phyloP scores from a whole-genome alignment of 2,113 vertebrate species.

The Argyrosomus japonicus region DNA sequence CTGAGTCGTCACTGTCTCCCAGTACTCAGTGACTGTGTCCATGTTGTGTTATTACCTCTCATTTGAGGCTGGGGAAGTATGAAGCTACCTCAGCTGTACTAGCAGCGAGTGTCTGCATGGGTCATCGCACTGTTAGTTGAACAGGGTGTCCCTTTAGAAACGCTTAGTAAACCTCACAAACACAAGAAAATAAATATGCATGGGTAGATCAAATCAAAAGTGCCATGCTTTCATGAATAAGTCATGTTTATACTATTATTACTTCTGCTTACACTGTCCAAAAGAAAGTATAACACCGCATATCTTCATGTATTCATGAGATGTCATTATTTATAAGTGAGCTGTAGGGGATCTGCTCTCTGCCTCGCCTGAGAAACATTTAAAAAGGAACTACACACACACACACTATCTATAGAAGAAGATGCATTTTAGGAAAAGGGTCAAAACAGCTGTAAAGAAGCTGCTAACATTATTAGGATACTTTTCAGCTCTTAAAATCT shows the following conservation, averaged over 20 bases:
- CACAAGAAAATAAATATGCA: conserved; percentile 37
- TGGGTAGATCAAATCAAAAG: conserved; percentile 21
- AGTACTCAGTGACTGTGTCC: conserved; percentile 5
- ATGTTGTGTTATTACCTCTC: not conserved
- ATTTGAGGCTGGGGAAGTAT: not conserved
- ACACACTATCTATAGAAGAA: not conserved
- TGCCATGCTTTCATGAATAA: conserved; percentile 52
- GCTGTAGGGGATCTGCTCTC: not conserved
- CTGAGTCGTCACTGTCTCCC: not conserved
- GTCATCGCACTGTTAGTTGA: not conserved
- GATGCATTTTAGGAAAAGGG: not conserved
- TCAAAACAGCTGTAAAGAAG: not conserved
- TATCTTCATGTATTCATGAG: conserved; percentile 44
- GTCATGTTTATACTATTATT: conserved; percentile 22
- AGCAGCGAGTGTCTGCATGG: not conserved
- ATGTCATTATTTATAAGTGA: conserved; percentile 48
- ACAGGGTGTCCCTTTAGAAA: conserved; percentile 1
- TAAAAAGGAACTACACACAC: not conserved
- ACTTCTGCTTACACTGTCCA: conserved; percentile 46
- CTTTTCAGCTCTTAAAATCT: not conserved
- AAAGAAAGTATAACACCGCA: conserved; percentile 30
- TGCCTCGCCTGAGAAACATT: not conserved
- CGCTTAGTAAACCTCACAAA: conserved; percentile 10
- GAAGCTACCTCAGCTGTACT: not conserved
- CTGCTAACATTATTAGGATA: not conserved